Conservation (phyloP, 2,888 invertebrate species). For the Empis livida region DNA sequence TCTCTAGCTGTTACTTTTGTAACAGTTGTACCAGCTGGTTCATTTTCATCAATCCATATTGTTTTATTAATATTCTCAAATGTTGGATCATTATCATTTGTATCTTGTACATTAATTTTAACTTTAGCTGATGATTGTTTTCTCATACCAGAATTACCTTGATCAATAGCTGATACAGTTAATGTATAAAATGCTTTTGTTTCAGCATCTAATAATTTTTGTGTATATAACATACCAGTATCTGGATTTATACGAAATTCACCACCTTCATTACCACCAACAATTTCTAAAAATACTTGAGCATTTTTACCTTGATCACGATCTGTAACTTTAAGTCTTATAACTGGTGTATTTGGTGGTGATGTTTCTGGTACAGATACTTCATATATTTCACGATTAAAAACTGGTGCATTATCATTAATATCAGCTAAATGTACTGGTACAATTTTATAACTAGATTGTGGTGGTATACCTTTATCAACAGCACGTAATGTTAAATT, state of each 20-base stretch:
- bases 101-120: constrained; percentile 75
- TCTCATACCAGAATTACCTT: constrained; percentile 67
- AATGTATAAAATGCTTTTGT: constrained; percentile 68
- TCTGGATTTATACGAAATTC: constrained; percentile 78
- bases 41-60: constrained; percentile 74
- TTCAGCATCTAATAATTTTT: constrained; percentile 73
- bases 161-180: constrained; percentile 82
- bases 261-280: constrained; percentile 81
- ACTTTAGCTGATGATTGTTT: constrained; percentile 85
- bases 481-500: constrained; percentile 75
- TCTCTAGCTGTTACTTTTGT: constrained; percentile 77
- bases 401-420: constrained; percentile 78
- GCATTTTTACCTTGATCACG: constrained; percentile 74
- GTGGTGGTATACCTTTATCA: constrained; percentile 70
- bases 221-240: constrained; percentile 81
- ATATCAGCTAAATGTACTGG: constrained; percentile 68
- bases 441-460: constrained; percentile 65
- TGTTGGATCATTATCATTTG: constrained; percentile 88
- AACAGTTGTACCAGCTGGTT: constrained; percentile 72
- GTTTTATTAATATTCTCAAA: constrained; percentile 60
- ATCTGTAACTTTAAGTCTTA: constrained; percentile 76
- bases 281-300: constrained; percentile 73
- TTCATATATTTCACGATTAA: constrained; percentile 75
- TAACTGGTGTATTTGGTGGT: constrained; percentile 77
- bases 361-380: constrained; percentile 79